These are phyloP conservation scores for Calephelis nemesis DNA, from an alignment of 1,140 invertebrate species.

Conservation along the genomic window DNA sequence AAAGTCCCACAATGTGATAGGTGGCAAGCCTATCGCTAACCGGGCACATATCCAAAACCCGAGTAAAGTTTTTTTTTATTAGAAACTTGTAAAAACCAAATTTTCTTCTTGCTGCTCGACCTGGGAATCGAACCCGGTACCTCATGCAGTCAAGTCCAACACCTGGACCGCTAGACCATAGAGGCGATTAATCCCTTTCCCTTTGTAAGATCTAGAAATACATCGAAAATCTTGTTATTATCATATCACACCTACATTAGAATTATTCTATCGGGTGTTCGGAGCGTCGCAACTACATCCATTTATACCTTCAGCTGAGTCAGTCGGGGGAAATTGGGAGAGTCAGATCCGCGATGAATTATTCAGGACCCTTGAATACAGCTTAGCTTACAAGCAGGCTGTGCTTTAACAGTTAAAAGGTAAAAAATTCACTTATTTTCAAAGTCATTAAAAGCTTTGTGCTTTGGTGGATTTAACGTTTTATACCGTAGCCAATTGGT, in stretches of 20 bases:
- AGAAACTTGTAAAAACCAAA: no score
- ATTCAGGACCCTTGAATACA: conserved; percentile 5
- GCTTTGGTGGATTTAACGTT: no score
- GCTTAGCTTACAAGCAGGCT: conserved; percentile 1
- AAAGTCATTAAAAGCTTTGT: no score
- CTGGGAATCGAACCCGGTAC: no score
- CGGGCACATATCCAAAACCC: no score
- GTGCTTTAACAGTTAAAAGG: conserved; percentile 2
- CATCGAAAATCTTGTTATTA: neutral
- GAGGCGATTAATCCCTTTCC: neutral
- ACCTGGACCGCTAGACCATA: neutral
- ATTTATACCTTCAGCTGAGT: conserved; percentile 9
- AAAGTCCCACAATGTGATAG: no score
- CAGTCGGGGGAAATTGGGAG: neutral
- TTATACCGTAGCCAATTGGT: no score
- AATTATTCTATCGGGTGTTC: conserved; percentile 3
- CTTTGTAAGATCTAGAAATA: neutral
- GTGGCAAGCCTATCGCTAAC: no score
- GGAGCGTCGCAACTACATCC: conserved; percentile 1
- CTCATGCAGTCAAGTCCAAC: neutral
- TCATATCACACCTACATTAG: neutral
- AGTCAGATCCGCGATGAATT: conserved; percentile 7
- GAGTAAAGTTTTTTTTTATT: no score
- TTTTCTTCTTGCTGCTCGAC: no score
- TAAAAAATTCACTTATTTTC: neutral